These are phyloP conservation scores for Orycteropus afer DNA, from an alignment of 2,113 vertebrate genomes.

Conservation along the genomic window DNA sequence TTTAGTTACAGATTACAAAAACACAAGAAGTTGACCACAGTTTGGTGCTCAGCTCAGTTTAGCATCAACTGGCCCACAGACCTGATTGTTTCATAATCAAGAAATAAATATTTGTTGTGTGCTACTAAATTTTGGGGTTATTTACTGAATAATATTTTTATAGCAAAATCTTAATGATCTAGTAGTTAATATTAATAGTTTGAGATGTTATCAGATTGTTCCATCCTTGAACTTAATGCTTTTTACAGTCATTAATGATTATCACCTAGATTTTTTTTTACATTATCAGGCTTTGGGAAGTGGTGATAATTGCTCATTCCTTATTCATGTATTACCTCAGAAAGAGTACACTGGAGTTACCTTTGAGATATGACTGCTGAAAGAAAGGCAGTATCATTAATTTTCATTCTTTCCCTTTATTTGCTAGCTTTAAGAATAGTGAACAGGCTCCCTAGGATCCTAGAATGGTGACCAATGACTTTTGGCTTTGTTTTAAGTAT, in stretches of 20 bases:
- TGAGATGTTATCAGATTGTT: neutral
- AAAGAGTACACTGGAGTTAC: neutral
- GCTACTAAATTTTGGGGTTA: neutral
- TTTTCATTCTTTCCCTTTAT: neutral
- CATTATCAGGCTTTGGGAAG: neutral
- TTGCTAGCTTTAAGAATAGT: slow-evolving; percentile 19
- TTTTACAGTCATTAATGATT: neutral
- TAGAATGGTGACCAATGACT: neutral
- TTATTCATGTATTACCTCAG: neutral
- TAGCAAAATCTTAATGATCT: neutral
- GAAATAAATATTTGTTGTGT: neutral
- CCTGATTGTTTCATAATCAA: neutral
- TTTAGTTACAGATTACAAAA: neutral
- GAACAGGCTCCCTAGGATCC: neutral
- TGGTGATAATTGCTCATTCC: neutral
- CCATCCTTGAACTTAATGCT: neutral
- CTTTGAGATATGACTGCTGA: neutral
- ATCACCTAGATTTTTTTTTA: neutral
- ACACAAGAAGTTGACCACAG: neutral
- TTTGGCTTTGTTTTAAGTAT: neutral
- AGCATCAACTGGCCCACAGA: neutral
- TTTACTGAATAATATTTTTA: neutral
- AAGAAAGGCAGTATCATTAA: neutral
- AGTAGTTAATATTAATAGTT: neutral
- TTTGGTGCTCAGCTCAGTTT: neutral